These are phyloP conservation scores for Lamellibrachia columna DNA, from an alignment of 2,888 invertebrate species.

Conservation along the genomic window DNA sequence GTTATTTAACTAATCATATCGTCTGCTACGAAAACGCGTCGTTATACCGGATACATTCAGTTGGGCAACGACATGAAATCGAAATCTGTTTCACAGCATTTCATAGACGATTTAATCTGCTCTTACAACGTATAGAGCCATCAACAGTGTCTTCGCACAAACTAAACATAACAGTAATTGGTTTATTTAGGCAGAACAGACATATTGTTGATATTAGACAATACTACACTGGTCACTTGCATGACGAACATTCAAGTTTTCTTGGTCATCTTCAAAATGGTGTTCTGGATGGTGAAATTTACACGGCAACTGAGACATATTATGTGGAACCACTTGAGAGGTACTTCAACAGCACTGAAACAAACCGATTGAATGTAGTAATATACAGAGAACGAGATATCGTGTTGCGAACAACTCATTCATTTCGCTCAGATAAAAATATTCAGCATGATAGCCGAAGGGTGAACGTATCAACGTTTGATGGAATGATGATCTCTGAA, in stretches of 20 bases:
- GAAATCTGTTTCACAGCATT: not conserved
- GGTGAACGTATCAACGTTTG: not conserved
- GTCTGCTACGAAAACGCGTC: not conserved
- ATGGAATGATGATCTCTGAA: not conserved
- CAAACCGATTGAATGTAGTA: not conserved
- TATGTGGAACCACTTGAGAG: not conserved
- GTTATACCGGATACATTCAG: not conserved
- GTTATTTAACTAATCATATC: not conserved
- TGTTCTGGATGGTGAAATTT: not conserved
- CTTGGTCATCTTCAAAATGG: slow-evolving; percentile 6
- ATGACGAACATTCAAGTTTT: not conserved
- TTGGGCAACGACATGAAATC: not conserved
- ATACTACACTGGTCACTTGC: not conserved
- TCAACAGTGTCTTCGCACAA: not conserved
- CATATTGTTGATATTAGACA: not conserved
- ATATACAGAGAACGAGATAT: not conserved
- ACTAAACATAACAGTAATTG: not conserved
- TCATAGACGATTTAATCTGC: not conserved
- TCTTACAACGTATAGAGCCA: not conserved
- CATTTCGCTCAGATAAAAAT: not conserved
- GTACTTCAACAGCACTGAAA: not conserved
- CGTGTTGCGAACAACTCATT: not conserved
- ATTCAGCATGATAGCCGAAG: not conserved
- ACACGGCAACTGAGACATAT: not conserved
- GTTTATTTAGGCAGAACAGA: not conserved